phyloP scores from a whole-genome alignment of 2,797 vertebrate genomes.

The Echiichthys vipera region DNA sequence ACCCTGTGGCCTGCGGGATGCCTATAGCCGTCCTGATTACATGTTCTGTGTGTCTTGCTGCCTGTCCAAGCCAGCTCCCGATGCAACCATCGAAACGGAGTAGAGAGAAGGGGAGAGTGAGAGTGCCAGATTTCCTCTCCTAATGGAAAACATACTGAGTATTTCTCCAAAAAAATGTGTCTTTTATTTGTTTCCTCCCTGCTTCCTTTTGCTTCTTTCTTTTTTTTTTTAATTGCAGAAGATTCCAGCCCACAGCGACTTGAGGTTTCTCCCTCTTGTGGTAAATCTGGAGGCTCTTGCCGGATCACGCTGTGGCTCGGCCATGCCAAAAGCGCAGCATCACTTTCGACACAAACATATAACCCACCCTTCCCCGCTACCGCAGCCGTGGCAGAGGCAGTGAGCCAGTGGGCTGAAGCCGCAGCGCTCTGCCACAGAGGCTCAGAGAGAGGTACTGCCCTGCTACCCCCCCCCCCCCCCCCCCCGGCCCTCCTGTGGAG shows the following conservation, averaged over 20 bases:
- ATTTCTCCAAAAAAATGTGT: conserved; percentile 62
- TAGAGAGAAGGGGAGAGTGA: conserved; percentile 14
- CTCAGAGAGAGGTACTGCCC: conserved; percentile 23
- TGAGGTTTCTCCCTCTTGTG: conserved; percentile 77
- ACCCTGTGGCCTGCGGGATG: conserved; percentile 61
- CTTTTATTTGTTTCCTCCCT: conserved; percentile 74
- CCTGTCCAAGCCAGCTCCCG: conserved; percentile 41
- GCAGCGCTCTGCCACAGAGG: conserved; percentile 43
- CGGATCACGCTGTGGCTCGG: conserved; percentile 60
- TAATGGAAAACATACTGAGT: conserved; percentile 74
- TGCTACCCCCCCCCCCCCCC: conserved; percentile 9
- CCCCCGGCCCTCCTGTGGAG: conserved; percentile 25
- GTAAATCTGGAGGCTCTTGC: conserved; percentile 68
- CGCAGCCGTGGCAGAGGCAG: conserved; percentile 62
- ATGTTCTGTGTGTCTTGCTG: conserved; percentile 65
- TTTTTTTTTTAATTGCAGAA: conserved; percentile 61
- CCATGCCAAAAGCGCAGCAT: conserved; percentile 69
- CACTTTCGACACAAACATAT: conserved; percentile 73
- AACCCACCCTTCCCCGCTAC: conserved; percentile 60
- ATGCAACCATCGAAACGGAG: conserved; percentile 37
- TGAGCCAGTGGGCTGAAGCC: conserved; percentile 59
- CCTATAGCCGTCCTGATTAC: conserved; percentile 71
- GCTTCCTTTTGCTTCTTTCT: conserved; percentile 56
- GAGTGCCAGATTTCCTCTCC: conserved; percentile 50
- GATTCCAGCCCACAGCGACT: conserved; percentile 61